These are phyloP conservation scores for Cyphomyrus plagiostoma DNA, from an alignment of 2,113 vertebrate species.

Conservation along the genomic window DNA sequence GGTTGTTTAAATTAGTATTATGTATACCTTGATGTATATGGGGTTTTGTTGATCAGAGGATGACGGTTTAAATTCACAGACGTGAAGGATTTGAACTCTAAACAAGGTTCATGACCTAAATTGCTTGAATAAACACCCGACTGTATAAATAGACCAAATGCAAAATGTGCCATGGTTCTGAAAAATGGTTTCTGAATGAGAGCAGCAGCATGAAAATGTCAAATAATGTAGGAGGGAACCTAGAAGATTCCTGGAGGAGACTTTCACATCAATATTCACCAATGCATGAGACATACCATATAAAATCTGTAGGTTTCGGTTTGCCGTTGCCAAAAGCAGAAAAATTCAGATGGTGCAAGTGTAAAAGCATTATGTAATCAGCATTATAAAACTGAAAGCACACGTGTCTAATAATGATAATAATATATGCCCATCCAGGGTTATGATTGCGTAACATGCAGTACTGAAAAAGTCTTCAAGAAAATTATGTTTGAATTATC, in stretches of 20 bases:
- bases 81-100: background rate
- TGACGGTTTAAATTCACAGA: background rate
- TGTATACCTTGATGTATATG: background rate
- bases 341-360: background rate
- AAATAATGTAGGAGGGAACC: background rate
- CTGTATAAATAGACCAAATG: background rate
- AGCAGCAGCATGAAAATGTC: background rate
- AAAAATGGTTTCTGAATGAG: background rate
- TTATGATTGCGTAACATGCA: background rate
- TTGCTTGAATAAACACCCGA: background rate
- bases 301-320: background rate
- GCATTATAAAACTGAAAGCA: background rate
- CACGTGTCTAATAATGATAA: background rate
- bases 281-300: background rate
- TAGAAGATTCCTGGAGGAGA: background rate
- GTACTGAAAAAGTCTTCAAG: background rate
- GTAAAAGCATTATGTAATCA: background rate
- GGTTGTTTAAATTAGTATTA: background rate
- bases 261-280: background rate
- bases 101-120: background rate
- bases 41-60: background rate
- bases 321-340: background rate
- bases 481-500: background rate
- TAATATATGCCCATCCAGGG: background rate
- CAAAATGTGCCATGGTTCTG: background rate